Evolutionary conservation across 2,888 invertebrate species (phyloP), one percentile per base, ranked within the genome.

Genomic region (Ctenicera cuprea): DNA sequence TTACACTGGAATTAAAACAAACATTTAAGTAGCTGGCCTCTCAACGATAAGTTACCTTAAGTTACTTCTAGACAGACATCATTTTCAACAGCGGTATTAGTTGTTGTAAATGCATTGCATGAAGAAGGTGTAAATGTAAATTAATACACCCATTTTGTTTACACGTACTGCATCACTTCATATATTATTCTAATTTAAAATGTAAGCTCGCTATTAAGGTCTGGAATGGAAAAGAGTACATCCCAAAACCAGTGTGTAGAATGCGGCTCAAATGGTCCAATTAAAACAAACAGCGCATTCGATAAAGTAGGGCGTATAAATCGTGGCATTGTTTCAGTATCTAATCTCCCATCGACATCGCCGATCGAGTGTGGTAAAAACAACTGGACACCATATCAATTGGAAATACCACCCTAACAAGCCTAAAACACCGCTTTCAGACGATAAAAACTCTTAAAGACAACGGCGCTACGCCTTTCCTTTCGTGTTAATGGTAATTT

Each of bases 291-390:
- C 81, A 79, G 77, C 78, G 78, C 80, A 77, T 78, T 78, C 84
- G 83, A 84, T 85, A 85, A 84, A 85, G 83, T 83, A 84, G 84
- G 82, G 82, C 85, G 83, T 84, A 86, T 86, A 86, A 86, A 86
- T 86, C 84, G 81, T 78, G 80, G 85, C 86, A 86, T 86, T 86
- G 86, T 86, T 86, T 83, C 82, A 80, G 79, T 84, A 86, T 86
- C 86, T 86, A 85, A 86, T 86, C 86, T 86, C 41, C 68, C 80
- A 86, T 86, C 86, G 83, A 85, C 82, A 86, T 86, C 85, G 82
- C 75, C 83, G 84, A 84, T 85, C 84, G 82, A 78, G 79, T 77
- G 69, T 79, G 77, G 80, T 82, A 85, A 84, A 84, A 77, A 79
- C 77, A 81, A 80, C 78, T 79, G 80, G 80, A 82, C 82, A 83